Base-by-base conservation (phyloP, 1,140 invertebrate genomes). In the Samia ricini region DNA sequence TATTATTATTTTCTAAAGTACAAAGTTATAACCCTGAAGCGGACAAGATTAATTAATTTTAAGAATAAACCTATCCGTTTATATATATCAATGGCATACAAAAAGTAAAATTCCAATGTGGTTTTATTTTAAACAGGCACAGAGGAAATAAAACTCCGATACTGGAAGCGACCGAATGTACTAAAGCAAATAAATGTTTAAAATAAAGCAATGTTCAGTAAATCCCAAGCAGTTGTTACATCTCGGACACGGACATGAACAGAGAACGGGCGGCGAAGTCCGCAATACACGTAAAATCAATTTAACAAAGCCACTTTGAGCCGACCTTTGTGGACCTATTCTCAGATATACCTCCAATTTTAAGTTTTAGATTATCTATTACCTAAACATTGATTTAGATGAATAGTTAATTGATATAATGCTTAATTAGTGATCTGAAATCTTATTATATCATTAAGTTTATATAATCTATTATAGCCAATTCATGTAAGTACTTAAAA, bases 221-320 rank as follows among this genome's bases (percentile, higher is more conserved):
- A 69, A 64, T 69, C 64, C 67, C 20, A 62, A 69, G 63, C 60
- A 63, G 66, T 54, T 60, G 59, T 61, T 61, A 56, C 52, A 60
- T 63, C 54, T 24, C 22, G 65, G 56, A 42, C 6, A 20, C 59
- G 57, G 60, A 57, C 72, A 64, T 52, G 56, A 56, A 75, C 71
- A 62, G 76, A 66, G 66, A 72, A 61, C 63, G 72, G 60, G 60
- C 67, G 66, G 64, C 76, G 79, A 80, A 83, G 69, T 79, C 76
- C 71, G 73, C 80, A 81, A 84, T 87, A 89, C 86, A 89, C 79
- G 85, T 89, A 86, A 89, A 89, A 87, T 86, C 85, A 89, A 87
- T 89, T 89, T 87, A 74, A 66, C 72, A 83, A 85, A 89, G 79
- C 86, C 79, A 84, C 71, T 78, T 77, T 79, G 74, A 81, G 74